Base-by-base conservation (phyloP, 2,113 vertebrate species). In the Rhea americana region DNA sequence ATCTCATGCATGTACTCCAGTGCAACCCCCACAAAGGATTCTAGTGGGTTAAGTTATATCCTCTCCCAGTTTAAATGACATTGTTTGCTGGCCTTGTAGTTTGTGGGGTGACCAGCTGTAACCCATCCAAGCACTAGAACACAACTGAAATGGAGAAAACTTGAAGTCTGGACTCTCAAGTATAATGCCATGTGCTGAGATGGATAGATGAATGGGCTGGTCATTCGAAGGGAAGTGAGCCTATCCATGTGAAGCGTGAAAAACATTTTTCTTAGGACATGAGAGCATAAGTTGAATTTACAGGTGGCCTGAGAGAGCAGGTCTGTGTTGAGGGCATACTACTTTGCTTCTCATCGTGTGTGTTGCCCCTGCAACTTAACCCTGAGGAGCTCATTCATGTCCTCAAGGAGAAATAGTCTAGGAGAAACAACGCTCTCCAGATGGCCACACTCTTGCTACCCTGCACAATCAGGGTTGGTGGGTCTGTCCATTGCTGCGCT, bases 341-440 rank as follows among this genome's bases (percentile, higher is more conserved):
- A 32, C 10, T 16, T 47, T 45, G 58, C 37, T 32, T 48, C 61
- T 51, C 6, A 2, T 1, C 28, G 7, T 0, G 0, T n/a, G n/a
- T 35, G 50, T 30, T 1, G 2, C 19, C 28, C 35, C 0, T 0
- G n/a, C 50, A 71, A 51, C 39, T 8, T 4, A 21, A 26, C 58
- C 21, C 47, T 9, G 19, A 74, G 65, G 56, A 18, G 62, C 65
- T 5, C 12, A 37, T 63, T 25, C 35, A 17, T 39, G 61, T n/a
- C n/a, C 55, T 56, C 55, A 56, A 30, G 55, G 55, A 56, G 55
- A 56, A 56, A 56, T 17, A 28, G 55, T 9, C 55, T 30, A 30
- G 55, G 28, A 30, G 55, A 30, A 56, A 30, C 15, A 30, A 16
- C 16, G 28, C 55, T 56, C 32, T 41, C 58, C 0, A 0, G 5